Base-by-base conservation (phyloP, 2,888 invertebrate species). In the Andrena bicolor region DNA sequence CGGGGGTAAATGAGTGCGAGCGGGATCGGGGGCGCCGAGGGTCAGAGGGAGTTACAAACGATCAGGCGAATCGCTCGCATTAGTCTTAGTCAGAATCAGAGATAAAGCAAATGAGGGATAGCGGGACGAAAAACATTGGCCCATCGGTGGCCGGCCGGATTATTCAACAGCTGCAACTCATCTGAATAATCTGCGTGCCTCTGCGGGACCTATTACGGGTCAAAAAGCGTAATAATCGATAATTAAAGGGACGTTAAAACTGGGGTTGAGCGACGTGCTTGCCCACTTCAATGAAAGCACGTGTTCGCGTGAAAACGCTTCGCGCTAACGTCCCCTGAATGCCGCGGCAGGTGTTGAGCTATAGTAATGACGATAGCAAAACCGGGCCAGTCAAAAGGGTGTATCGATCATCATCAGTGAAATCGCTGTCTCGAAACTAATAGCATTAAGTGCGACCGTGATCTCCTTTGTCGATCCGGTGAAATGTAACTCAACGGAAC, bases 1-100 rank as follows among this genome's bases (percentile, higher is more conserved):
- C 80, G 82, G 83, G 89, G 86, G 83, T 88, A 88, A 89, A 86
- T 85, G 88, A 90, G 87, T 65, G 86, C 74, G 72, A 73, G 76
- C 73, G 61, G 68, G 70, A 68, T 76, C 72, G 73, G 23, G 73
- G 51, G 64, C 64, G 56, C 23, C 56, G 65, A 72, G 75, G 68
- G 80, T 69, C 70, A 63, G 85, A 77, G 87, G 88, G 86, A 86
- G 91, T 91, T 92, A 92, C 91, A 91, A 92, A 92, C 91, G 92
- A 92, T 91, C 90, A 84, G 80, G 89, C 88, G 90, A 91, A 92
- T 92, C 92, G 90, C 76, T 83, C 79, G 89, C 92, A 92, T 92
- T 92, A 92, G 91, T 92, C 91, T 92, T 88, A 89, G 91, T 92
- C 91, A 91, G 92, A 92, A 91, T 91, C 91, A 92, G 92, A 92